Evolutionary conservation across 2,113 vertebrate species (phyloP).

Genomic region (Tetraodon nigroviridis): DNA sequence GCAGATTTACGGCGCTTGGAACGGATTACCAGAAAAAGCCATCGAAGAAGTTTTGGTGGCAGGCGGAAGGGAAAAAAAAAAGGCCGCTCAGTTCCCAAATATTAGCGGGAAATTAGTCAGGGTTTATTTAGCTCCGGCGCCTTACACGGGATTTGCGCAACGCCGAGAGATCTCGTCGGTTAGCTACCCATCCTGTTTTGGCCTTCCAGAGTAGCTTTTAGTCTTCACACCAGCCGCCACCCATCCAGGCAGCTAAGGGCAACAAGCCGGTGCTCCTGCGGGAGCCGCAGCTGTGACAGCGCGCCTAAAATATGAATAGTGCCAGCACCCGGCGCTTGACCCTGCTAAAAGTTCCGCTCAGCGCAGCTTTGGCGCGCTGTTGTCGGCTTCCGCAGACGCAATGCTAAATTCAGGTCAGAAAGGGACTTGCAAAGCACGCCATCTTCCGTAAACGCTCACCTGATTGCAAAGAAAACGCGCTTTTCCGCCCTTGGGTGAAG

Average conservation of each 20-base stretch:
- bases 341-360: conserved; percentile 49
- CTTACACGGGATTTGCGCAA: conserved; percentile 32
- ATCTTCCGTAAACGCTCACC: too few species aligned
- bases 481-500: too few species aligned
- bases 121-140: conserved; percentile 45
- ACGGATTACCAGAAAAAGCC: conserved; percentile 55
- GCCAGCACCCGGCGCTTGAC: conserved; percentile 38
- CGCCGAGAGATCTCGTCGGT: too few species aligned
- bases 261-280: conserved; percentile 29
- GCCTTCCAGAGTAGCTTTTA: conserved; percentile 3
- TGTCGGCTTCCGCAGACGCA: too few species aligned
- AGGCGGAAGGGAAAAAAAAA: conserved; percentile 22
- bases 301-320: conserved; percentile 53
- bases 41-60: conserved; percentile 55
- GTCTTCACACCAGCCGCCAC: conserved; percentile 11
- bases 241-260: conserved; percentile 27
- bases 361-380: conserved; percentile 2
- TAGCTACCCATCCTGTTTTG: conserved; percentile 45
- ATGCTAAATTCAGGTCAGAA: too few species aligned
- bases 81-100: conserved; percentile 37
- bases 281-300: conserved; percentile 40
- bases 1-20: conserved; percentile 46
- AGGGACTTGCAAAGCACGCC: too few species aligned
- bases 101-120: conserved; percentile 47
- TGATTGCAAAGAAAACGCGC: too few species aligned